These are phyloP conservation scores for Sarcophaga bullata DNA, from an alignment of 1,140 invertebrate genomes.

Conservation along the genomic window DNA sequence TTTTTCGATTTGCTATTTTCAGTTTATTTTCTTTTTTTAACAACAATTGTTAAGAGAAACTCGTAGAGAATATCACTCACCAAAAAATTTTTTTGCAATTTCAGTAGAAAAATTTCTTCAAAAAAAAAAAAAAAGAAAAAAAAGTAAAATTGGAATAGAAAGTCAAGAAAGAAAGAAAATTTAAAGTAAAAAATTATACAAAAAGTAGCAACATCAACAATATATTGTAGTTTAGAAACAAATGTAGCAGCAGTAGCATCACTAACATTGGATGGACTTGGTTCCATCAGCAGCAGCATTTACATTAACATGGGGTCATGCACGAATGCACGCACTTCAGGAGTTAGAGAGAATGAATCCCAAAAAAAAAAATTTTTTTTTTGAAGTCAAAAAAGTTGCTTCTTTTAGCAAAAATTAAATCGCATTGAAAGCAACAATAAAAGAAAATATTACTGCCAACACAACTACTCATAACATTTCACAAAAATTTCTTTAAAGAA, in stretches of 20 bases:
- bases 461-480: slow-evolving; percentile 18
- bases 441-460: no score
- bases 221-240: neutral
- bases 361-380: neutral
- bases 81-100: slow-evolving; percentile 31
- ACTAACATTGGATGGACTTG: no score
- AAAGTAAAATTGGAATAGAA: neutral
- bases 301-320: slow-evolving; percentile 29
- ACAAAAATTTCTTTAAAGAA: neutral
- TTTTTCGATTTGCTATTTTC: neutral
- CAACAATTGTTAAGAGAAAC: slow-evolving; percentile 28
- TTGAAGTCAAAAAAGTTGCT: neutral
- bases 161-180: neutral
- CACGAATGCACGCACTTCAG: slow-evolving; percentile 30
- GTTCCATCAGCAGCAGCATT: neutral
- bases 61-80: slow-evolving; percentile 29
- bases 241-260: neutral
- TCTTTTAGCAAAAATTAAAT: slow-evolving; percentile 16
- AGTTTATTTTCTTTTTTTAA: slow-evolving; percentile 5
- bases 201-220: slow-evolving; percentile 8
- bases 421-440: neutral
- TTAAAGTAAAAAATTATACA: neutral
- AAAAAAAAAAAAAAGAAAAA: neutral
- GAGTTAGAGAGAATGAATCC: neutral
- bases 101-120: neutral